These are phyloP conservation scores for Pyrrhosoma nymphula DNA, from an alignment of 2,888 invertebrate species.

Conservation along the genomic window DNA sequence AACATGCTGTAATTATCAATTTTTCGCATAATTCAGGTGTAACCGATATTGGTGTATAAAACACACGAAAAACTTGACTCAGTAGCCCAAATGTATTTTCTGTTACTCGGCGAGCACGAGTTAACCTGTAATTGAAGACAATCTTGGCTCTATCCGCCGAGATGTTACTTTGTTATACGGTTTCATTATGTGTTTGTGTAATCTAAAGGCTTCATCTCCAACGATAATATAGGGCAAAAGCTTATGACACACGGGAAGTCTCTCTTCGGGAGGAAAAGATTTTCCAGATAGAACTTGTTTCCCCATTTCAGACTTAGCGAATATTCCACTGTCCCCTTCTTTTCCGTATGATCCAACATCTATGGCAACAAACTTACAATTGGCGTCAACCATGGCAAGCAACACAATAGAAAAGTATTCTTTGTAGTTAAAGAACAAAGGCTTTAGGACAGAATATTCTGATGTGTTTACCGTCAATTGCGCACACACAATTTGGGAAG, in stretches of 20 bases:
- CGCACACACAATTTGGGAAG: background rate
- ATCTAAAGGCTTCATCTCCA: no score
- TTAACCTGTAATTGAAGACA: conserved; percentile 19
- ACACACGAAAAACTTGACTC: no score
- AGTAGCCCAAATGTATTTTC: conserved; percentile 7
- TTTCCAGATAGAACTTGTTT: conserved; percentile 34
- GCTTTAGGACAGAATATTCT: background rate
- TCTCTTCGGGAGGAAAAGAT: background rate
- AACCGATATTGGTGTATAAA: no score
- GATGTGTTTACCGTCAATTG: background rate
- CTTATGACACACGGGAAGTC: conserved; percentile 16
- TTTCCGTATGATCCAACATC: conserved; percentile 21
- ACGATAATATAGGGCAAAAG: no score
- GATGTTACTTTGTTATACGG: no score
- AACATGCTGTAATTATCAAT: no score
- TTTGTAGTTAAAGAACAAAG: no score
- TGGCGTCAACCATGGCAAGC: background rate
- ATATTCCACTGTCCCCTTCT: conserved; percentile 25
- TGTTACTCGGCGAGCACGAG: conserved; percentile 23
- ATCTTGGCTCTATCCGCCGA: conserved; percentile 15
- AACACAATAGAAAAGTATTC: background rate
- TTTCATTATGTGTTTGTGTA: no score
- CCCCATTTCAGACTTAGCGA: background rate
- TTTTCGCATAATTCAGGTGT: no score
- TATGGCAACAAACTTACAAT: background rate